phyloP scores from a whole-genome alignment of 2,113 vertebrate species.

The Pseudopipra pipra region DNA sequence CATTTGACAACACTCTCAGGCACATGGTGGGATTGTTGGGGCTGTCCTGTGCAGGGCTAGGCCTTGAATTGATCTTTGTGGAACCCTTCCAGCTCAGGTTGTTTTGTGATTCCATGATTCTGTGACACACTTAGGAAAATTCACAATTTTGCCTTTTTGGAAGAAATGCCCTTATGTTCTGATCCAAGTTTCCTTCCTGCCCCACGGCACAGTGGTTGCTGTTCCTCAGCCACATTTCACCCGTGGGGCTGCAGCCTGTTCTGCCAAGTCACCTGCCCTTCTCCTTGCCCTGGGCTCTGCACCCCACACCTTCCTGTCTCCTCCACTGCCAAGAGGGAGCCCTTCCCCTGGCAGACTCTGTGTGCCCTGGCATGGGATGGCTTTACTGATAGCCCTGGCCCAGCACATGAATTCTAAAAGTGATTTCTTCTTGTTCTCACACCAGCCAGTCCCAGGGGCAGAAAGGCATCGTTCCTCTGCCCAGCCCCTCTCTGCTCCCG shows the following conservation, averaged over 20 bases:
- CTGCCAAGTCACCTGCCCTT: background rate
- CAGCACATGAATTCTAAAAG: background rate
- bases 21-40: background rate
- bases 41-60: background rate
- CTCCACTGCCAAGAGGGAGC: background rate
- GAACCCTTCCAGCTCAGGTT: background rate
- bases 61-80: rapidly evolving
- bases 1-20: background rate
- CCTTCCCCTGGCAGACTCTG: background rate
- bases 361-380: background rate
- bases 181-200: background rate
- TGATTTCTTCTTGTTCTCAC: background rate
- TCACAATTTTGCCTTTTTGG: background rate
- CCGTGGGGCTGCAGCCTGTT: background rate
- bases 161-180: background rate
- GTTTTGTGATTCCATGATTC: background rate
- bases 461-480: background rate
- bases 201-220: background rate
- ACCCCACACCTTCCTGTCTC: background rate
- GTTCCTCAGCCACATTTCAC: background rate
- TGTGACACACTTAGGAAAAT: background rate
- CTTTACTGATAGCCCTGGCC: background rate
- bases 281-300: background rate
- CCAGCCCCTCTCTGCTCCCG: background rate
- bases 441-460: background rate